Percentiles rank a stretch among this genome's conserved stretches.
phyloP scores from a whole-genome alignment of 2,797 vertebrate genomes.

The Cyprinodon diabolis region DNA sequence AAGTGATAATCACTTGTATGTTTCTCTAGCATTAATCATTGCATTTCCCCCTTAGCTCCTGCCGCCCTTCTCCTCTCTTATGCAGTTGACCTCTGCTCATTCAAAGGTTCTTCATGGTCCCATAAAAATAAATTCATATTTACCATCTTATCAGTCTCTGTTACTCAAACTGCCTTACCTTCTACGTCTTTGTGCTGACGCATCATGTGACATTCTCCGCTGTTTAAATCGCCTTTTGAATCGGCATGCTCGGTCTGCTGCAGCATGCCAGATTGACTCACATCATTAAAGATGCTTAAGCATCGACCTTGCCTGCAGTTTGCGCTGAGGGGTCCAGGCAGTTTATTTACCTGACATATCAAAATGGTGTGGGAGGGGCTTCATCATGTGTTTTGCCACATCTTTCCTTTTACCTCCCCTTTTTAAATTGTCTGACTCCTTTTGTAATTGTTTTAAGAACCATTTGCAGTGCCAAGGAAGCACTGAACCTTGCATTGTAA shows the following conservation, averaged over 20 bases:
- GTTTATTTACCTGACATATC: conserved; percentile 29
- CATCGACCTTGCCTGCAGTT: conserved; percentile 59
- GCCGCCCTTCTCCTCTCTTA: not conserved
- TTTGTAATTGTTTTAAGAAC: conserved; percentile 32
- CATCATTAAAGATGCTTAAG: conserved; percentile 65
- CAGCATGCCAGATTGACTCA: conserved; percentile 68
- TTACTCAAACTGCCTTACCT: not conserved
- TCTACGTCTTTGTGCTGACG: conserved; percentile 43
- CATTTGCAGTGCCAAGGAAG: conserved; percentile 55
- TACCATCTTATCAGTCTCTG: conserved; percentile 8
- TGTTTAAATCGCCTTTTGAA: conserved; percentile 36
- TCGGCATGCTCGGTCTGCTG: conserved; percentile 44
- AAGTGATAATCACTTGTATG: conserved; percentile 48
- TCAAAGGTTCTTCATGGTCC: conserved; percentile 6
- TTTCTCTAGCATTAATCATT: conserved; percentile 9
- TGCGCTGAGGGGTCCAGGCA: conserved; percentile 26
- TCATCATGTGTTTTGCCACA: conserved; percentile 3
- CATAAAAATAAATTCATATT: conserved; percentile 1
- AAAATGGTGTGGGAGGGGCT: conserved; percentile 33
- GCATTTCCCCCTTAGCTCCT: not conserved
- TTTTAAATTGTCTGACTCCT: conserved; percentile 8
- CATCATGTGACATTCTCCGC: conserved; percentile 34
- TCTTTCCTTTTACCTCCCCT: conserved; percentile 11
- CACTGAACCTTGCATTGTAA: conserved; percentile 60
- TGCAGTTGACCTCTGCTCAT: not conserved